A percentile compares a stretch with the other conserved stretches of the same genome.
phyloP scores from a whole-genome alignment of 2,888 invertebrate species.

The Folsomia manolachei region DNA sequence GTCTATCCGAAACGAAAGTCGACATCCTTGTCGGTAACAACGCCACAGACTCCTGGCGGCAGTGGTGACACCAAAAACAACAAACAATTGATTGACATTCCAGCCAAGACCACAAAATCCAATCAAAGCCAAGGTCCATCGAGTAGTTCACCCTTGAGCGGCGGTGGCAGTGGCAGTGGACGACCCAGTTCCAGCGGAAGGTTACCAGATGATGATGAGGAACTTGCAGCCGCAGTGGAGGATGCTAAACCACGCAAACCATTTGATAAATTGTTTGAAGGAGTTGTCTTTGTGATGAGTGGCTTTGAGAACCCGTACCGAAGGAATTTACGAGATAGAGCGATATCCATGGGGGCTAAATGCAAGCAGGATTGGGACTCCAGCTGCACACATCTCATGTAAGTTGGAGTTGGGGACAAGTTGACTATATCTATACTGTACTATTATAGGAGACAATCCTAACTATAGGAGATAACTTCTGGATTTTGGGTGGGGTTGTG shows the following conservation, averaged over 20 bases:
- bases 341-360: constrained; percentile 73
- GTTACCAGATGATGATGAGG: background rate
- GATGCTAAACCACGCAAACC: constrained; percentile 53
- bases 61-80: constrained; percentile 17
- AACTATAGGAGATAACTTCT: too few species aligned
- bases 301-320: constrained; percentile 82
- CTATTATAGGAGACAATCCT: too few species aligned
- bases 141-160: background rate
- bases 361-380: constrained; percentile 73
- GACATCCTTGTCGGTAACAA: background rate
- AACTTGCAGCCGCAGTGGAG: constrained; percentile 16
- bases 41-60: background rate
- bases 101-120: constrained; percentile 9
- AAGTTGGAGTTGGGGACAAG: constrained; percentile 53
- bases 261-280: constrained; percentile 63
- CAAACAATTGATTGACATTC: constrained; percentile 18
- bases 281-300: constrained; percentile 75
- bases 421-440: too few species aligned
- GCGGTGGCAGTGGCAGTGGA: background rate
- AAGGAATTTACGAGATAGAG: constrained; percentile 65
- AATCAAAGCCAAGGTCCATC: constrained; percentile 13
- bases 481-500: too few species aligned
- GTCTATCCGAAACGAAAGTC: background rate
- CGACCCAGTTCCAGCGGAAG: constrained; percentile 11
- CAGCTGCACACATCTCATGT: constrained; percentile 81